Evolutionary conservation across 2,888 invertebrate genomes (phyloP).

Genomic region (Eristalis intricaria): DNA sequence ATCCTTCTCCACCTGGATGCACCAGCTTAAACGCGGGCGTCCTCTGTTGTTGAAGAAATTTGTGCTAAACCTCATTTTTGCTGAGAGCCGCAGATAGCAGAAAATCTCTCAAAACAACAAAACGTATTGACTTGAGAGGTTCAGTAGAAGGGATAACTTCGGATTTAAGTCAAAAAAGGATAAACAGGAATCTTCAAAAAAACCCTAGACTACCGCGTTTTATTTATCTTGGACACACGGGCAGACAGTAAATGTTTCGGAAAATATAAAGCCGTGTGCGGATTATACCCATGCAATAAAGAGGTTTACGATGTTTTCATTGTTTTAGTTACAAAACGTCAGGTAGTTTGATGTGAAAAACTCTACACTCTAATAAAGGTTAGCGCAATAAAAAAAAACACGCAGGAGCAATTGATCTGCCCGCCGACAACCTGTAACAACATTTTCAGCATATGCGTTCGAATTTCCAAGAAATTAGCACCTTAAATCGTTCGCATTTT

Average conservation of each 20-base stretch:
- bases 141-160: too few relatives aligned
- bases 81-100: too few relatives aligned
- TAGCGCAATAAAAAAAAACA: not conserved
- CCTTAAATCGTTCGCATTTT: not conserved
- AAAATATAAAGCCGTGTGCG: too few relatives aligned
- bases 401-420: not conserved
- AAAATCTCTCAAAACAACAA: too few relatives aligned
- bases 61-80: too few relatives aligned
- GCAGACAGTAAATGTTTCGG: too few relatives aligned
- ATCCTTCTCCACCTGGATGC: too few relatives aligned
- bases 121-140: too few relatives aligned
- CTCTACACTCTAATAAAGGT: not conserved
- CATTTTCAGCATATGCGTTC: not conserved
- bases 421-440: not conserved
- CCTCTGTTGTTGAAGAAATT: too few relatives aligned
- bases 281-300: not conserved
- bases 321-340: not conserved
- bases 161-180: too few relatives aligned
- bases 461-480: not conserved
- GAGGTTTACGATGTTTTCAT: not conserved
- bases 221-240: not conserved
- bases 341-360: not conserved
- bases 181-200: not conserved
- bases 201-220: not conserved
- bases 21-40: too few relatives aligned